Conservation (phyloP, 2,888 invertebrate species). For the Rhyacophila evoluta region DNA sequence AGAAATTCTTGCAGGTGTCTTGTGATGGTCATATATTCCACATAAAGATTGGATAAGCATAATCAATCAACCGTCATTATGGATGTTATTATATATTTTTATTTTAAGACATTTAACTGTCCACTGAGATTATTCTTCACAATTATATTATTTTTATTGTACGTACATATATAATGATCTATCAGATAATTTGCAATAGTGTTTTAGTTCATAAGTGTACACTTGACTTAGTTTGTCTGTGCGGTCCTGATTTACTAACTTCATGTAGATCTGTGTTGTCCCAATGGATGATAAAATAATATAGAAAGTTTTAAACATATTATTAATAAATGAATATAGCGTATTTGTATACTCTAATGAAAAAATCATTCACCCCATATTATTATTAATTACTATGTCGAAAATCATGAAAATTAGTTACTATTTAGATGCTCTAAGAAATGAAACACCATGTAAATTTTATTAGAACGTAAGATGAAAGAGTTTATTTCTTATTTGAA, state of each 20-base stretch:
- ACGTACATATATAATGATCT: background rate
- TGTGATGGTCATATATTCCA: too few species aligned
- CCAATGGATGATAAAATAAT: background rate
- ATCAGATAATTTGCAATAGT: constrained; percentile 2
- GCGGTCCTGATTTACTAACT: background rate
- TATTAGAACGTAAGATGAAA: constrained; percentile 43
- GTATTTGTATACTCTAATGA: background rate
- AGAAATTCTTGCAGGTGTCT: too few species aligned
- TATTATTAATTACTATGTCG: constrained; percentile 11
- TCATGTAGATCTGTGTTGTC: constrained; percentile 14
- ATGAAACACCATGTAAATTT: constrained; percentile 52
- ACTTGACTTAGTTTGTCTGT: background rate
- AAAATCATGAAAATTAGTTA: constrained; percentile 29
- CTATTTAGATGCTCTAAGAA: constrained; percentile 48
- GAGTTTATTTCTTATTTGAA: constrained; percentile 36
- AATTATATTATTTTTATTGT: background rate
- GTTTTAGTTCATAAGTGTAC: background rate
- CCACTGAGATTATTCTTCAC: constrained; percentile 6
- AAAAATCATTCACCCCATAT: constrained; percentile 2
- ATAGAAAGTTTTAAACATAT: background rate
- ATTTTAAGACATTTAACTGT: background rate
- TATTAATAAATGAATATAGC: background rate
- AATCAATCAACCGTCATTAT: too few species aligned
- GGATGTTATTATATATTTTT: background rate
- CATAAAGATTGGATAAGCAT: too few species aligned